Evolutionary conservation across 2,888 invertebrate genomes (phyloP).

Genomic region (Lathronympha strigana): DNA sequence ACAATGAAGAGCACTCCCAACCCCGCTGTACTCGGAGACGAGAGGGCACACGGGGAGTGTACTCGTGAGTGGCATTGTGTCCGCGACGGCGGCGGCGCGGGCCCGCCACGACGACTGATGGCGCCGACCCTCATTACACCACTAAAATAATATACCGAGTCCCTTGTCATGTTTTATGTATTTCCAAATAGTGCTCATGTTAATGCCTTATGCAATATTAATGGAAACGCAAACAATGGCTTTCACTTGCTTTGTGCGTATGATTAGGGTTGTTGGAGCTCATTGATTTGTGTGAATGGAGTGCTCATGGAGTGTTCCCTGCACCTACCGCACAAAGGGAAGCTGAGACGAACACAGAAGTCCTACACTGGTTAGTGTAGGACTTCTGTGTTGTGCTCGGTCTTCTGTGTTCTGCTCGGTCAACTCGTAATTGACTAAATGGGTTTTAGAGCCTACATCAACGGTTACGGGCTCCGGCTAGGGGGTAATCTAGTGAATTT

Average conservation of each 20-base stretch:
- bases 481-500: no score
- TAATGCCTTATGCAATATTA: slow-evolving; percentile 20
- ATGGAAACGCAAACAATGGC: slow-evolving; percentile 25
- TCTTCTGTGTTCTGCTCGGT: no score
- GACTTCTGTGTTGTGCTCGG: no score
- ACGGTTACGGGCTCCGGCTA: no score
- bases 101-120: not conserved
- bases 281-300: slow-evolving; percentile 22
- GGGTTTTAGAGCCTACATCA: no score
- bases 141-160: slow-evolving; percentile 23
- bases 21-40: slow-evolving; percentile 13
- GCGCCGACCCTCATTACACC: slow-evolving; percentile 14
- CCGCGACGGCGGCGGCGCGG: not conserved
- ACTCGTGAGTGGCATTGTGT: not conserved
- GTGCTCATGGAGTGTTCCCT: slow-evolving; percentile 5
- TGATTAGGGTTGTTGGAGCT: slow-evolving; percentile 32
- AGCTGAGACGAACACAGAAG: not conserved
- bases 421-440: no score
- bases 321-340: not conserved
- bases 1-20: slow-evolving; percentile 30
- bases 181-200: slow-evolving; percentile 25
- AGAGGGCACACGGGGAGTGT: slow-evolving; percentile 18
- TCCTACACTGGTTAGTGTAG: no score
- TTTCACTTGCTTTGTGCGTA: slow-evolving; percentile 13
- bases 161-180: slow-evolving; percentile 21